A percentile compares a stretch with the other conserved stretches of the same genome.
These are phyloP conservation scores for Cuniculus paca DNA, from an alignment of 2,797 vertebrate genomes.

Conservation along the genomic window DNA sequence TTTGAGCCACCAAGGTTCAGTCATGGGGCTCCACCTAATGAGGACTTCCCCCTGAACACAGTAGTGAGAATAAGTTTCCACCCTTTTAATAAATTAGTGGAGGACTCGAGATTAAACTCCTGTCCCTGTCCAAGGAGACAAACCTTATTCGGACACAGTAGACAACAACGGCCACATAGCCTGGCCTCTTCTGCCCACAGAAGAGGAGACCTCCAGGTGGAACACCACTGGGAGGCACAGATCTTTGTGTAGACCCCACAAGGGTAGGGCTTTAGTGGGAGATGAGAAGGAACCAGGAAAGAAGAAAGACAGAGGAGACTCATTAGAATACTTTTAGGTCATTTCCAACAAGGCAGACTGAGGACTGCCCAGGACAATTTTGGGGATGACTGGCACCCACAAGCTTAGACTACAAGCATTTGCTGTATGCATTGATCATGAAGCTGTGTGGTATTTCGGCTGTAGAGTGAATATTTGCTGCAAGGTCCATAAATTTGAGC, in stretches of 20 bases:
- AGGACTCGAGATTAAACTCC: not conserved
- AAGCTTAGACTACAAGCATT: not conserved
- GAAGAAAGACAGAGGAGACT: not conserved
- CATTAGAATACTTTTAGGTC: not conserved
- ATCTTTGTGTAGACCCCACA: not conserved
- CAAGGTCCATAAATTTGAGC: not conserved
- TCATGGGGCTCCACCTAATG: not conserved
- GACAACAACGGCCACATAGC: rapidly evolving
- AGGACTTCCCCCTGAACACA: not conserved
- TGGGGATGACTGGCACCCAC: not conserved
- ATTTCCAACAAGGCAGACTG: not conserved
- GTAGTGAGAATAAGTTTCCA: not conserved
- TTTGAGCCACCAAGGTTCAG: not conserved
- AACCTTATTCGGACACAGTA: not conserved
- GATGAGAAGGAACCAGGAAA: not conserved
- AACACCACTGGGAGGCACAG: not conserved
- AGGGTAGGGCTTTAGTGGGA: not conserved
- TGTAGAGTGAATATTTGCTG: not conserved
- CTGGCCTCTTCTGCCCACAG: not conserved
- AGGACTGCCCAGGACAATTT: not conserved
- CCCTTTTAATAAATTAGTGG: not conserved
- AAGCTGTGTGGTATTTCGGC: not conserved
- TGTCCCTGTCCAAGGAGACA: not conserved
- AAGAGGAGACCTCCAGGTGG: not conserved
- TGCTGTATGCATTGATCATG: no score